Conservation (phyloP, 2,888 invertebrate genomes). For the Callimorpha dominula region DNA sequence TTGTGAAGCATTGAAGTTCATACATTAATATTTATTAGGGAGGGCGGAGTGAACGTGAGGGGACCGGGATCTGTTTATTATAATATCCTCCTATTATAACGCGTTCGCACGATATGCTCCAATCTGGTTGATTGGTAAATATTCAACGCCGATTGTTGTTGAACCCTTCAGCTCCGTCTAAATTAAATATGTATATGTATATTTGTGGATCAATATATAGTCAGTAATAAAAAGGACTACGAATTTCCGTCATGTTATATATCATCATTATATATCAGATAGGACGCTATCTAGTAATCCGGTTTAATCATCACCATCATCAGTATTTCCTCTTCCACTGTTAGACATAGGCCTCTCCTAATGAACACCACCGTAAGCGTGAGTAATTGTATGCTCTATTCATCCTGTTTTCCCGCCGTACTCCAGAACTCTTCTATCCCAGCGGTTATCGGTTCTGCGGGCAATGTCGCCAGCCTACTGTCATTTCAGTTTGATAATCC, state of each 20-base stretch:
- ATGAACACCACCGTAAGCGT: too few species aligned
- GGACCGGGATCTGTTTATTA: constrained; percentile 84
- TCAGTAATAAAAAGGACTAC: background rate
- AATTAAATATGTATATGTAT: constrained; percentile 18
- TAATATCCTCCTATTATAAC: constrained; percentile 86
- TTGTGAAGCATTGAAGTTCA: constrained; percentile 82
- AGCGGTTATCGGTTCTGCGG: too few species aligned
- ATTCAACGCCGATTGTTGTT: constrained; percentile 47
- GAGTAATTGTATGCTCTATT: too few species aligned
- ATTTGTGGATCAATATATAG: background rate
- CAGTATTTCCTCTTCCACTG: too few species aligned
- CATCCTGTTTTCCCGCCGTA: too few species aligned
- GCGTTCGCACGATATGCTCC: constrained; percentile 82
- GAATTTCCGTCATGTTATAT: background rate
- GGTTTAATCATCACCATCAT: too few species aligned
- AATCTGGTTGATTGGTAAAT: constrained; percentile 72
- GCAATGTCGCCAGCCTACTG: too few species aligned
- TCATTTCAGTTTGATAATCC: too few species aligned
- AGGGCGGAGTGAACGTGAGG: constrained; percentile 70
- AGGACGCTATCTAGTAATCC: too few species aligned
- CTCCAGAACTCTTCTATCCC: too few species aligned
- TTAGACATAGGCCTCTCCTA: too few species aligned
- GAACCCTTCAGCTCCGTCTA: constrained; percentile 40
- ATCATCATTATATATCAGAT: background rate
- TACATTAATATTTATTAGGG: constrained; percentile 86